A percentile compares a stretch with the other conserved stretches of the same genome.
Conservation (phyloP, 2,113 vertebrate genomes). For the Nymphicus hollandicus region DNA sequence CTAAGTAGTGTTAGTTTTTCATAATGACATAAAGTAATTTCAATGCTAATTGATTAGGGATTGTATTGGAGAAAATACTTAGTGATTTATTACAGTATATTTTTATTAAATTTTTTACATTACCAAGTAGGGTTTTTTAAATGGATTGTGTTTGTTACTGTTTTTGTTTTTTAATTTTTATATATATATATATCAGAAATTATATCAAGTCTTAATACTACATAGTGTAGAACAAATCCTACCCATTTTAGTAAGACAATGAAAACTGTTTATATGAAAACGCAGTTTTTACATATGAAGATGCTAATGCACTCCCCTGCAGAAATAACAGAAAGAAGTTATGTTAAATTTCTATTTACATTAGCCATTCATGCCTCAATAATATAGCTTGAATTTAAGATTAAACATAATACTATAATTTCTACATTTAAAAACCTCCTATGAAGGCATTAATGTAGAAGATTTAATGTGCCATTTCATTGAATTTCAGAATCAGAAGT, state of each 20-base stretch:
- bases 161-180: background rate
- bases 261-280: background rate
- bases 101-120: background rate
- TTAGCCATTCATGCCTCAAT: background rate
- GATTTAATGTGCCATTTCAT: background rate
- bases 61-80: background rate
- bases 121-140: background rate
- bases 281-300: background rate
- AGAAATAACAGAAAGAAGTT: background rate
- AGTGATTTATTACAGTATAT: background rate
- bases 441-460: accelerated
- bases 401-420: background rate
- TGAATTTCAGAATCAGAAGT: background rate
- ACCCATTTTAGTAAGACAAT: background rate
- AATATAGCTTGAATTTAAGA: background rate
- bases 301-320: background rate
- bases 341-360: background rate
- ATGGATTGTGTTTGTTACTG: accelerated
- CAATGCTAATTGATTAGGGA: background rate
- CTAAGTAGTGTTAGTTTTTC: background rate
- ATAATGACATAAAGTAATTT: background rate
- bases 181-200: background rate
- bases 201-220: background rate
- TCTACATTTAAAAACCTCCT: background rate
- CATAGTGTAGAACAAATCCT: background rate